Base-by-base conservation (phyloP, 2,888 invertebrate genomes). In the Cistogaster globosa region DNA sequence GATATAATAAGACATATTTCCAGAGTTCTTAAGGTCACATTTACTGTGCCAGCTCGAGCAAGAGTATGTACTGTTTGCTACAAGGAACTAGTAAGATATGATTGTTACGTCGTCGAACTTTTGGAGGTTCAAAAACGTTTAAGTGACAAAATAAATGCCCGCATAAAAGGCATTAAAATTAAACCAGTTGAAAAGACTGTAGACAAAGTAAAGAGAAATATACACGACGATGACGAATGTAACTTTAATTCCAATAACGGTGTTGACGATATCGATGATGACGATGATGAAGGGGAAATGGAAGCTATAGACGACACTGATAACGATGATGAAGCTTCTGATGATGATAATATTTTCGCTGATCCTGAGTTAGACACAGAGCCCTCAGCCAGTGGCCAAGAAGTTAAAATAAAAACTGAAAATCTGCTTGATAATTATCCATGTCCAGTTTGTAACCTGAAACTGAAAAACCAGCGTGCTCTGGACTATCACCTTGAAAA, bases 1-100 rank as follows among this genome's bases (percentile, higher is more conserved):
- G 84, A 81, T 45, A 84, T 87, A 32, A 83, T 87, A 38, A 45
- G 74, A 32, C 86, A 87, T 22, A 81, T 87, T 32, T 84, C 84
- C 11, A 79, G 86, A 76, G 83, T 80, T 62, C 84, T 84, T n/a
- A 87, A 86, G 58, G 82, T 79, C 12, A 74, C 71, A 51, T 84
- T 87, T 22, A 72, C 83, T 32, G 78, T 86, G 14, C 83, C 86
- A 55, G 72, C 78, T 3, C 71, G 78, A 38, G 80, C 82, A 12
- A 68, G 85, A n/a, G 83, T 88, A 0, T 89, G 89, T 53, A 79
- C 68, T 20, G 57, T 71, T 3, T 89, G 88, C 36, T 87, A 85
- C 36, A 86, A 88, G 42, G 87, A 88, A 57, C 68, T 89, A 4
- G 79, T 86, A 1, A 76, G 84, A 0, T 88, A 88, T 60, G 89